A percentile compares a stretch with the other conserved stretches of the same genome.
Conservation (phyloP, 2,888 invertebrate genomes). For the Beris morrisii region DNA sequence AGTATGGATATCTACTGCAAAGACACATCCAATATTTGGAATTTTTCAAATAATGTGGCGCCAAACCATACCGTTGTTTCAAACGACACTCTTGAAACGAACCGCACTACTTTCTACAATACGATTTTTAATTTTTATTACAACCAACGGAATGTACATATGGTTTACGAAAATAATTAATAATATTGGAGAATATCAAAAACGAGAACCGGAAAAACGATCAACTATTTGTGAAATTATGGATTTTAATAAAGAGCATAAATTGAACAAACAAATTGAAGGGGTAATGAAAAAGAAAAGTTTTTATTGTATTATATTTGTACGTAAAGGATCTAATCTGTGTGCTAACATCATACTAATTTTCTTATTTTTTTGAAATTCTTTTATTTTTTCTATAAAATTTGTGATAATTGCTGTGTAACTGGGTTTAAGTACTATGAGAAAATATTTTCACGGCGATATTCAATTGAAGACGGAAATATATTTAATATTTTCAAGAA, state of each 20-base stretch:
- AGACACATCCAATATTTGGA: slow-evolving; percentile 19
- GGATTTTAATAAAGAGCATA: slow-evolving; percentile 41
- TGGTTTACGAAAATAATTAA: slow-evolving; percentile 53
- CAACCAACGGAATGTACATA: slow-evolving; percentile 52
- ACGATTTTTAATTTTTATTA: slow-evolving; percentile 50
- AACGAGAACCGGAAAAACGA: slow-evolving; percentile 43
- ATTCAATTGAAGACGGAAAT: too few species aligned
- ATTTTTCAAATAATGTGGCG: slow-evolving; percentile 48
- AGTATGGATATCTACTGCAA: not conserved
- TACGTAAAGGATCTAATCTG: too few species aligned
- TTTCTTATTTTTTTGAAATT: too few species aligned
- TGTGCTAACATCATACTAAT: too few species aligned
- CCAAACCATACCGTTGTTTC: slow-evolving; percentile 52
- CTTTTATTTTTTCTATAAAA: too few species aligned
- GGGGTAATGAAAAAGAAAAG: too few species aligned
- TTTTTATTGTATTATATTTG: too few species aligned
- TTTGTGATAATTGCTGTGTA: too few species aligned
- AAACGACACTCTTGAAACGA: slow-evolving; percentile 45
- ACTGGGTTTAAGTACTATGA: too few species aligned
- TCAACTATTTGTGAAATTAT: slow-evolving; percentile 49
- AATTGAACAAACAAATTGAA: not conserved
- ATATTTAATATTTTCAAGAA: too few species aligned
- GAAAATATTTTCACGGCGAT: too few species aligned
- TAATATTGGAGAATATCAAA: slow-evolving; percentile 47
- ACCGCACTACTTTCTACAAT: slow-evolving; percentile 48